phyloP scores from a whole-genome alignment of 2,113 vertebrate species.

The Cariama cristata region DNA sequence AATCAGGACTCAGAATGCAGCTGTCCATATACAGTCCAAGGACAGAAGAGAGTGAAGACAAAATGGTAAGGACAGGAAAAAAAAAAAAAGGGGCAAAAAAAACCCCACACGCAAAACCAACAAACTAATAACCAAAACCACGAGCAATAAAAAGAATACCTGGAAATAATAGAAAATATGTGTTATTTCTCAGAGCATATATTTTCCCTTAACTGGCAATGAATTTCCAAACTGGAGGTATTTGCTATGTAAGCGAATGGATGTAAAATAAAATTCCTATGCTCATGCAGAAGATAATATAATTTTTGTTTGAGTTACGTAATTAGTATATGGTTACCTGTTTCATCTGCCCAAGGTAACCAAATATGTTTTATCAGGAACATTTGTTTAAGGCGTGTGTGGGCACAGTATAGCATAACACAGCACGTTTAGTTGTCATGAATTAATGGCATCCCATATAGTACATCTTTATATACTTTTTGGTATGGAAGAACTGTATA shows the following conservation, averaged over 20 bases:
- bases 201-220: neutral
- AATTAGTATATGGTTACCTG: neutral
- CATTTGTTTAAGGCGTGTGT: neutral
- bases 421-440: neutral
- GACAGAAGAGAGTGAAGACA: neutral
- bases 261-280: neutral
- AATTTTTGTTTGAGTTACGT: neutral
- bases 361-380: neutral
- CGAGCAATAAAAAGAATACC: rapidly evolving
- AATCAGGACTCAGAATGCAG: neutral
- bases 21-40: neutral
- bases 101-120: rapidly evolving
- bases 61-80: neutral
- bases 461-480: neutral
- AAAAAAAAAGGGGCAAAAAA: neutral
- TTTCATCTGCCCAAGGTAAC: neutral
- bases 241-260: neutral
- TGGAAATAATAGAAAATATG: neutral
- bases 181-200: neutral
- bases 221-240: neutral
- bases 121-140: neutral
- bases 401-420: neutral
- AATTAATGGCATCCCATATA: neutral
- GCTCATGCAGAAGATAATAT: neutral
- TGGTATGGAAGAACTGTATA: neutral